A percentile compares a stretch with the other conserved stretches of the same genome.
phyloP scores from a whole-genome alignment of 2,113 vertebrate genomes.

The Platichthys flesus region DNA sequence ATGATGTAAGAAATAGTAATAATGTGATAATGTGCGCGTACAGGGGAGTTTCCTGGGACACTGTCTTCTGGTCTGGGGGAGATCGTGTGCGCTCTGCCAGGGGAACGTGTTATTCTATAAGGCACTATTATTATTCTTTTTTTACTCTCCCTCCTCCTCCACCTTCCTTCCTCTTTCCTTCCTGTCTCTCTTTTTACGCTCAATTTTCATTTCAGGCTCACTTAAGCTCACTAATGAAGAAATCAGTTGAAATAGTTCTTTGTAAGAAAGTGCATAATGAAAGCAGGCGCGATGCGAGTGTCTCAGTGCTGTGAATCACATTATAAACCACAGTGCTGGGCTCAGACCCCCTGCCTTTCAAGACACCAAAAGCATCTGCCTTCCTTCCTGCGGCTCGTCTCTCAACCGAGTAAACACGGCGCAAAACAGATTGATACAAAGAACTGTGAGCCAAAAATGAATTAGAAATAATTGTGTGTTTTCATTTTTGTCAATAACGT shows the following conservation, averaged over 20 bases:
- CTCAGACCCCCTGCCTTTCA: slow-evolving; percentile 26
- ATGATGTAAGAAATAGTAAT: slow-evolving; percentile 82
- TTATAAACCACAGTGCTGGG: slow-evolving; percentile 13
- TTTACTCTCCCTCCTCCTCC: not conserved
- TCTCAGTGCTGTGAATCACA: slow-evolving; percentile 1
- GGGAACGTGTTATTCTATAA: slow-evolving; percentile 44
- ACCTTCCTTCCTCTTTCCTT: slow-evolving; percentile 41
- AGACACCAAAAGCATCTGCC: slow-evolving; percentile 11
- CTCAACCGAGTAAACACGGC: slow-evolving; percentile 17
- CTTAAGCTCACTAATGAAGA: slow-evolving; percentile 50
- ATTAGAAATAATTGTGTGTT: slow-evolving; percentile 15
- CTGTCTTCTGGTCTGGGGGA: slow-evolving; percentile 53
- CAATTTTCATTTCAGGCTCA: slow-evolving; percentile 24
- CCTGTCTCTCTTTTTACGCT: slow-evolving; percentile 33
- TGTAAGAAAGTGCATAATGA: not conserved
- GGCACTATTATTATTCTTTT: slow-evolving; percentile 14
- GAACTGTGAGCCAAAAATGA: slow-evolving; percentile 16
- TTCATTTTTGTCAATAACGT: slow-evolving; percentile 25
- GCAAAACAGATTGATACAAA: slow-evolving; percentile 34
- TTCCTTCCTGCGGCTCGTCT: slow-evolving; percentile 25
- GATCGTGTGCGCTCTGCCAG: slow-evolving; percentile 32
- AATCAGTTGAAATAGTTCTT: slow-evolving; percentile 45
- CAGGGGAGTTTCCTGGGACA: slow-evolving; percentile 69
- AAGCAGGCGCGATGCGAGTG: not conserved
- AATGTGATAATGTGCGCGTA: slow-evolving; percentile 61